phyloP scores from a whole-genome alignment of 1,140 invertebrate species.

The Lepidurus arcticus region DNA sequence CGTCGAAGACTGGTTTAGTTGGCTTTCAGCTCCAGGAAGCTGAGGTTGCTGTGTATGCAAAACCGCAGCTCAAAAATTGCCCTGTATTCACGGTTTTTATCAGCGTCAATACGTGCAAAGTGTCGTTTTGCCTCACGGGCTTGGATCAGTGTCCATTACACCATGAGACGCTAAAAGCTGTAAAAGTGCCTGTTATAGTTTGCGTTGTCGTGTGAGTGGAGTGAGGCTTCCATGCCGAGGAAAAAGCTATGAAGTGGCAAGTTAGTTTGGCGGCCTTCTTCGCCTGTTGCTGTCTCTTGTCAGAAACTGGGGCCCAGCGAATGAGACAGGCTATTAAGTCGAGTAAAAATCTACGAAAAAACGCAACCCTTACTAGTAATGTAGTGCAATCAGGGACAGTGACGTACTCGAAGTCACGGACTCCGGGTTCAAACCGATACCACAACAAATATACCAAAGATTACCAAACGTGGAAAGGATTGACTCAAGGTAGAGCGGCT shows the following conservation, averaged over 20 bases:
- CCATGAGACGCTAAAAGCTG: neutral
- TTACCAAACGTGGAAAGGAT: neutral
- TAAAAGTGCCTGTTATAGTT: neutral
- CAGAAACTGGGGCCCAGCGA: neutral
- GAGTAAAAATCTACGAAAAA: neutral
- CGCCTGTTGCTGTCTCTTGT: neutral
- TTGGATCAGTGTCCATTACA: neutral
- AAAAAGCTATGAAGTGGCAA: constrained; percentile 1
- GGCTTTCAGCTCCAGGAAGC: constrained; percentile 17
- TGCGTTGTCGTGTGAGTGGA: neutral
- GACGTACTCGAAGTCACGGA: neutral
- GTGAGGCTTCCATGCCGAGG: neutral
- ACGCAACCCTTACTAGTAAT: neutral
- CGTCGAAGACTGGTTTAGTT: constrained; percentile 19
- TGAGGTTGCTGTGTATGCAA: constrained; percentile 8
- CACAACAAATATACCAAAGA: constrained; percentile 9
- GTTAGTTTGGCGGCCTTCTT: neutral
- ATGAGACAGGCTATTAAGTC: neutral
- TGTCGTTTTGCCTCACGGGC: neutral
- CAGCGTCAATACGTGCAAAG: neutral
- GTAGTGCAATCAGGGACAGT: neutral
- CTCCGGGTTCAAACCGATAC: neutral
- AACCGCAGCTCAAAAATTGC: neutral
- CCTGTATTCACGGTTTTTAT: neutral
- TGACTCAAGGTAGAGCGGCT: neutral